phyloP scores from a whole-genome alignment of 2,797 vertebrate genomes.

The Tokudaia tokunoshimensis region DNA sequence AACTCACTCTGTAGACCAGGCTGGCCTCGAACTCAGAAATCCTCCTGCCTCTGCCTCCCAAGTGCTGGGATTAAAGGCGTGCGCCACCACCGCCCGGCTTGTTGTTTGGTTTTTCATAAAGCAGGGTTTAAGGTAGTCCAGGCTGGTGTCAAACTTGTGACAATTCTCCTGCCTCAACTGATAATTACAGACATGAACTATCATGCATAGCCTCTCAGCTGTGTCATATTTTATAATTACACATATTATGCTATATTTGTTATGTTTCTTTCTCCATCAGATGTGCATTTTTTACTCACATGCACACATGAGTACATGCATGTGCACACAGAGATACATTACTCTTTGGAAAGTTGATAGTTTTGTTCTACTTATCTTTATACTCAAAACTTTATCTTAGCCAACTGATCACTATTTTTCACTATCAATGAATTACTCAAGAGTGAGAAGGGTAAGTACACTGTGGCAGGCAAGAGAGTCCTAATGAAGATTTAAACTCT shows the following conservation, averaged over 20 bases:
- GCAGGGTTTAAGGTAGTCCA: background rate
- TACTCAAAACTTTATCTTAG: constrained; percentile 23
- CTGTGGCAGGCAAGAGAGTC: constrained; percentile 1
- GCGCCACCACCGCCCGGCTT: too few relatives aligned
- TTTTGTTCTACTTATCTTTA: constrained; percentile 41
- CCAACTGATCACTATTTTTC: constrained; percentile 7
- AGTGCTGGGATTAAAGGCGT: too few relatives aligned
- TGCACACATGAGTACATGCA: background rate
- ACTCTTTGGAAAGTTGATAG: background rate
- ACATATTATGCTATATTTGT: constrained; percentile 4
- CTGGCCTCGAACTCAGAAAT: too few relatives aligned
- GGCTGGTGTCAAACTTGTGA: background rate
- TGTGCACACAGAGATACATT: background rate
- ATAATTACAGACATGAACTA: background rate
- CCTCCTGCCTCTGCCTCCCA: too few relatives aligned
- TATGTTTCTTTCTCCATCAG: constrained; percentile 27
- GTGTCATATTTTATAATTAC: constrained; percentile 51
- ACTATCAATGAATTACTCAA: constrained; percentile 24
- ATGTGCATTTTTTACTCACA: background rate
- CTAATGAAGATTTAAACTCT: background rate
- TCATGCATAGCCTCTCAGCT: background rate
- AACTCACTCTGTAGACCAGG: too few relatives aligned
- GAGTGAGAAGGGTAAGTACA: constrained; percentile 8
- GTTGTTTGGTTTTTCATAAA: background rate
- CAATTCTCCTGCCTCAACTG: background rate